Conservation (phyloP, 2,888 invertebrate species). For the Sarcophaga variegata region DNA sequence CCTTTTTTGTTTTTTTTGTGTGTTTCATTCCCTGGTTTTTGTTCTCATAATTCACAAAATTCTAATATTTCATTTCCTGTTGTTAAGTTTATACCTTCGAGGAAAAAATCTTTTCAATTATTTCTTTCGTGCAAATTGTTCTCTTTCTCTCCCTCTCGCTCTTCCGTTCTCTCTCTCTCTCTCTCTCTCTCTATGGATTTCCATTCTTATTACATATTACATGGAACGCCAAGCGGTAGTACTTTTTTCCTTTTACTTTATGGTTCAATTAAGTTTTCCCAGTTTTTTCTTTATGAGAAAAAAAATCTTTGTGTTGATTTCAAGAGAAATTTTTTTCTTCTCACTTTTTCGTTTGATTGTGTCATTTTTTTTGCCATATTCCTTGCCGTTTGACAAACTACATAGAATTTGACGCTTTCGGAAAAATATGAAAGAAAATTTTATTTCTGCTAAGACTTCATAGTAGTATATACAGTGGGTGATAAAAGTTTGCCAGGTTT, state of each 20-base stretch:
- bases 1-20: slow-evolving; percentile 8
- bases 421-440: slow-evolving; percentile 47
- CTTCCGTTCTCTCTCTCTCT: not conserved
- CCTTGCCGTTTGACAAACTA: slow-evolving; percentile 59
- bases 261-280: slow-evolving; percentile 62
- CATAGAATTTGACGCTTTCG: slow-evolving; percentile 12
- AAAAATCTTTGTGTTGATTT: slow-evolving; percentile 60
- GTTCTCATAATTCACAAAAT: slow-evolving; percentile 48
- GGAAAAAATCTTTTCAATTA: slow-evolving; percentile 69
- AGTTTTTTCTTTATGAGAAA: slow-evolving; percentile 30
- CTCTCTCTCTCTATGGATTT: not conserved
- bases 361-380: slow-evolving; percentile 48
- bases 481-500: not conserved
- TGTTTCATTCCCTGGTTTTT: not conserved
- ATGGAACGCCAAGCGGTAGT: slow-evolving; percentile 4
- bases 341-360: slow-evolving; percentile 41
- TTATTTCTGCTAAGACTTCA: slow-evolving; percentile 48
- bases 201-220: slow-evolving; percentile 16
- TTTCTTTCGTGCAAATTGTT: slow-evolving; percentile 60
- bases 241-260: slow-evolving; percentile 35
- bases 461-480: slow-evolving; percentile 12
- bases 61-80: slow-evolving; percentile 66
- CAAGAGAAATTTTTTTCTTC: slow-evolving; percentile 32
- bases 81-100: slow-evolving; percentile 66
- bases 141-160: not conserved